Evolutionary conservation across 2,113 vertebrate genomes (phyloP).

Genomic region (Smithornis capensis): DNA sequence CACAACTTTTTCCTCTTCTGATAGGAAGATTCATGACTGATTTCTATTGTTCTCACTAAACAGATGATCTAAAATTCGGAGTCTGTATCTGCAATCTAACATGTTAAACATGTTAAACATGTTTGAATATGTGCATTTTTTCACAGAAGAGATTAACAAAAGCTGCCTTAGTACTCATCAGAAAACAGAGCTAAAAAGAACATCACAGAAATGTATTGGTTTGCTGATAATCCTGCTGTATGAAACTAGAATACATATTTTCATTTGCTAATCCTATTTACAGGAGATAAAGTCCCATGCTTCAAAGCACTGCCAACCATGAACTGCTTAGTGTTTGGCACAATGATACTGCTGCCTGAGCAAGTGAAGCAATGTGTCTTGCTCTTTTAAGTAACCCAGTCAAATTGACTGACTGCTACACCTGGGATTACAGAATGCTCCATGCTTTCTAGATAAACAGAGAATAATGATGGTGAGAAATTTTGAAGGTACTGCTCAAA

Average conservation of each 20-base stretch:
- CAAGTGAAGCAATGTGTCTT: not conserved
- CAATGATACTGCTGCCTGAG: not conserved
- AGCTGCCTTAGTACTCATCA: not conserved
- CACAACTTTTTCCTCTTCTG: not conserved
- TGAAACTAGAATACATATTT: constrained; percentile 36
- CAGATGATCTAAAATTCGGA: not conserved
- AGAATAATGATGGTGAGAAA: not conserved
- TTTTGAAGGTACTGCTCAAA: not conserved
- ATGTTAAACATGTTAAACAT: not conserved
- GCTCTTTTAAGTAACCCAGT: not conserved
- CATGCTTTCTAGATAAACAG: not conserved
- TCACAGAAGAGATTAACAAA: not conserved
- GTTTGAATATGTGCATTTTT: not conserved
- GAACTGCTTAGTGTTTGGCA: not conserved
- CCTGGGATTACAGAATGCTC: not conserved
- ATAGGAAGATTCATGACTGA: not conserved
- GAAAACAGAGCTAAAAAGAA: not conserved
- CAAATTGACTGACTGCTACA: not conserved
- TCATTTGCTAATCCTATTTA: constrained; percentile 46
- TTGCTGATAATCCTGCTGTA: constrained; percentile 27
- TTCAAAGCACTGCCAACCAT: not conserved
- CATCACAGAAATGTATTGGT: not conserved
- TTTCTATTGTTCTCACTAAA: not conserved
- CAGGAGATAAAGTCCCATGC: not conserved
- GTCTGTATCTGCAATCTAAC: not conserved